Evolutionary conservation across 1,140 invertebrate species (phyloP), one percentile per base, ranked within the genome.

Genomic region (Frieseomelitta varia): DNA sequence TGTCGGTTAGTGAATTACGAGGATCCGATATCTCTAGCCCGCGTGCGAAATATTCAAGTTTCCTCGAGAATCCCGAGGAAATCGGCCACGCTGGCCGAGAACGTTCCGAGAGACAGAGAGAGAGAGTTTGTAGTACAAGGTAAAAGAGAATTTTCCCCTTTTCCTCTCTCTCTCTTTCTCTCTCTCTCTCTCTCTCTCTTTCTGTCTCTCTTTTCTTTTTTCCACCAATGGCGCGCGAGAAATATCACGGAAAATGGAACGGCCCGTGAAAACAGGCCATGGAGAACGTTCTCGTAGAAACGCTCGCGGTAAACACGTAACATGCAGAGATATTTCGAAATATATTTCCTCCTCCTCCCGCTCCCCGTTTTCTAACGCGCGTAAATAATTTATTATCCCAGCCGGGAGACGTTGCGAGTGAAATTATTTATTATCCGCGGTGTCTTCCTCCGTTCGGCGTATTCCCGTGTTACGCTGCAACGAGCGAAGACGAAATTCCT

Each of bases 1-100:
- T 24, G 80, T 76, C 80, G 67, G 30, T 67, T n/a, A 17, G 47
- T 81, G 73, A 81, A 76, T 81, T 76, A 81, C 51, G 61, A 53
- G 30, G 19, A 6, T 61, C 27, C 27, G 69, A 51, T 65, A 73
- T 65, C 24, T 34, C 65, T 24, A 15, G 53, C 27, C n/a, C 15
- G 6, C 39, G 53, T 10, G 17, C 53, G 27, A 71, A 79, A 71
- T 47, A 55, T 69, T 68, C 77, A 21, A 68, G 65, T 69, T 79
- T 19, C 24, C 51, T n/a, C 39, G 53, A 8, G 8, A n/a, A 79
- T 12, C 51, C 27, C 3, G 2, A 30, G 27, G 65, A 39, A 19
- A 68, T 55, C 24, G 19, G 30, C 51, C 51, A 14, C 2, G n/a
- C 34, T 6, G 15, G 30, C 4, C 53, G 34, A 17, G 39, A 39